phyloP scores from a whole-genome alignment of 2,888 invertebrate species.

The Caenorhabditis sinica region DNA sequence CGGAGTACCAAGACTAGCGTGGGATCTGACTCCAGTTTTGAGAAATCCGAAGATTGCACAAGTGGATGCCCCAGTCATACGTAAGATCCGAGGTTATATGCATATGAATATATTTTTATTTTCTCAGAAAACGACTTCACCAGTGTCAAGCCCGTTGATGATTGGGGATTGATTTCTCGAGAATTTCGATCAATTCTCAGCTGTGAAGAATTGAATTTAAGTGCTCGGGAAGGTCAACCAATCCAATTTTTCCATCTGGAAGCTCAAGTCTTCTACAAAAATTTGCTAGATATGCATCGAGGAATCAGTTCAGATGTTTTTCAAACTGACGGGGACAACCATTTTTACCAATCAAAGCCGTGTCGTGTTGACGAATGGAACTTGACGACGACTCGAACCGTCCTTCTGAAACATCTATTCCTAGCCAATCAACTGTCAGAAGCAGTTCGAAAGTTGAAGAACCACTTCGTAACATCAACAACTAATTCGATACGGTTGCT shows the following conservation, averaged over 20 bases:
- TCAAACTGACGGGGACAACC: constrained; percentile 38
- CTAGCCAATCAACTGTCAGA: constrained; percentile 54
- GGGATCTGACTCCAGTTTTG: constrained; percentile 57
- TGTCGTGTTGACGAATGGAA: constrained; percentile 59
- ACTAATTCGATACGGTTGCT: constrained; percentile 51
- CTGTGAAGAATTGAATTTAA: constrained; percentile 43
- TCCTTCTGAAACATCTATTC: constrained; percentile 48
- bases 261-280: constrained; percentile 12
- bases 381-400: constrained; percentile 47
- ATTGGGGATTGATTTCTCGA: constrained; percentile 53
- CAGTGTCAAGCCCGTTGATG: constrained; percentile 40
- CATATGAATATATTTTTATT: not conserved
- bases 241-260: constrained; percentile 53
- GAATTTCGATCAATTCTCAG: constrained; percentile 47
- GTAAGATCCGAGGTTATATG: not conserved
- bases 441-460: constrained; percentile 13
- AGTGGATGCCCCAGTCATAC: constrained; percentile 1
- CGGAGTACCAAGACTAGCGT: constrained; percentile 46
- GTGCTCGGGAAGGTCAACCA: constrained; percentile 47
- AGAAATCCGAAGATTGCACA: constrained; percentile 5
- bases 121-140: constrained; percentile 22
- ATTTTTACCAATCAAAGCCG: constrained; percentile 52
- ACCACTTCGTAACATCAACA: constrained; percentile 20
- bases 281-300: constrained; percentile 52
- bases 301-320: constrained; percentile 59